Percentiles rank a stretch among this genome's conserved stretches.
These are phyloP conservation scores for Antitype chi DNA, from an alignment of 2,888 invertebrate species.

Conservation along the genomic window DNA sequence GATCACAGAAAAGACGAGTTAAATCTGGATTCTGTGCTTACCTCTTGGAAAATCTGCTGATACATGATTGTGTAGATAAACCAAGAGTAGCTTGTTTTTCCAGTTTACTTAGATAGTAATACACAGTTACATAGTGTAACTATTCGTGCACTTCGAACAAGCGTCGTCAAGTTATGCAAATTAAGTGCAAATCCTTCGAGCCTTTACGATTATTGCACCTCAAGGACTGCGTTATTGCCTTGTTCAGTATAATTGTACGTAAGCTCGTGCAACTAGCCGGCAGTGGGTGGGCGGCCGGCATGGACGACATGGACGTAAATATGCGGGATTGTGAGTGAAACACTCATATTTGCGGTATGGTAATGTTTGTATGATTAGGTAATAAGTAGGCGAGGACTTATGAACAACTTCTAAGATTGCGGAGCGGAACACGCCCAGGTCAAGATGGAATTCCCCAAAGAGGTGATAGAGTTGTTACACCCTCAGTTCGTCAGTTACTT, in stretches of 20 bases:
- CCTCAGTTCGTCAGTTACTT: too few relatives aligned
- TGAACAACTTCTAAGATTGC: slow-evolving; percentile 20
- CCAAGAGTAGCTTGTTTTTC: not conserved
- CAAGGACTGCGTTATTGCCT: slow-evolving; percentile 58
- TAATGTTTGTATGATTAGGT: slow-evolving; percentile 24
- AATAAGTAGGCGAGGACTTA: slow-evolving; percentile 1
- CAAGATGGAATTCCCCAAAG: too few relatives aligned
- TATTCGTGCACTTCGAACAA: slow-evolving; percentile 8
- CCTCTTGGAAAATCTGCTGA: not conserved
- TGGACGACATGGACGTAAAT: slow-evolving; percentile 23
- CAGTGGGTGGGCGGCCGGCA: slow-evolving; percentile 29
- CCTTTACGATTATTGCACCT: slow-evolving; percentile 53
- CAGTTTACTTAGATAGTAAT: not conserved
- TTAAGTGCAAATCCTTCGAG: slow-evolving; percentile 49
- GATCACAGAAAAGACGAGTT: not conserved
- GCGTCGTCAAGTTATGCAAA: slow-evolving; percentile 62
- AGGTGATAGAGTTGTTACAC: not conserved
- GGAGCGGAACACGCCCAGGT: not conserved
- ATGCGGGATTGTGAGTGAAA: slow-evolving; percentile 25
- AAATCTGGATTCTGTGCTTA: not conserved
- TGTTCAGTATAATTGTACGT: slow-evolving; percentile 45
- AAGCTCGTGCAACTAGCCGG: slow-evolving; percentile 28
- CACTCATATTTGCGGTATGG: slow-evolving; percentile 35
- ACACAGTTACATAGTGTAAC: not conserved
- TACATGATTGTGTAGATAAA: not conserved